Conservation (phyloP, 1,140 invertebrate species). For the Apis laboriosa region DNA sequence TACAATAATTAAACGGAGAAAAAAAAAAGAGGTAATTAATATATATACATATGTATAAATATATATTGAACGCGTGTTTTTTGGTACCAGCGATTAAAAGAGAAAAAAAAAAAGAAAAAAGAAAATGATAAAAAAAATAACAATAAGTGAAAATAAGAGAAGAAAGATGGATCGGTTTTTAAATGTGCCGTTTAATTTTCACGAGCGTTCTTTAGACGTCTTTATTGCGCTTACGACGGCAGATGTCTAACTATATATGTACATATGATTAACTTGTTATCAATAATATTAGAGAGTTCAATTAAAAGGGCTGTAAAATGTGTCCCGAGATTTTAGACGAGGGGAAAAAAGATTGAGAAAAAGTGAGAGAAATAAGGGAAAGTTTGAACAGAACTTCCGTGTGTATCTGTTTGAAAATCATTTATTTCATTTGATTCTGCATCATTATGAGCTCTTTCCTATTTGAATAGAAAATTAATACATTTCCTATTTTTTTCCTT, state of each 20-base stretch:
- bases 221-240: constrained; percentile 71
- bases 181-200: constrained; percentile 54
- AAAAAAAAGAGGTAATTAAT: constrained; percentile 57
- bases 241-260: constrained; percentile 69
- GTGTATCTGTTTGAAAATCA: neutral
- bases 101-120: constrained; percentile 29
- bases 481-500: neutral
- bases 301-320: constrained; percentile 65
- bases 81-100: constrained; percentile 51
- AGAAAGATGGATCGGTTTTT: neutral
- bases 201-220: constrained; percentile 64
- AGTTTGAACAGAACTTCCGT: constrained; percentile 8
- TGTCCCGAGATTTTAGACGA: neutral
- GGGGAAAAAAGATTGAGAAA: neutral
- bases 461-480: neutral
- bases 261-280: constrained; percentile 71
- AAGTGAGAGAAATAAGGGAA: neutral
- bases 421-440: neutral
- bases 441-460: neutral
- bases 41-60: neutral
- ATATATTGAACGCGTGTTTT: constrained; percentile 45
- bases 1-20: constrained; percentile 72
- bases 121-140: constrained; percentile 51
- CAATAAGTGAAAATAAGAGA: neutral
- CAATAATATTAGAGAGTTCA: constrained; percentile 68